A percentile compares a stretch with the other conserved stretches of the same genome.
Evolutionary conservation across 1,140 invertebrate species (phyloP).

Genomic region (Pogonognathellus flavescens): DNA sequence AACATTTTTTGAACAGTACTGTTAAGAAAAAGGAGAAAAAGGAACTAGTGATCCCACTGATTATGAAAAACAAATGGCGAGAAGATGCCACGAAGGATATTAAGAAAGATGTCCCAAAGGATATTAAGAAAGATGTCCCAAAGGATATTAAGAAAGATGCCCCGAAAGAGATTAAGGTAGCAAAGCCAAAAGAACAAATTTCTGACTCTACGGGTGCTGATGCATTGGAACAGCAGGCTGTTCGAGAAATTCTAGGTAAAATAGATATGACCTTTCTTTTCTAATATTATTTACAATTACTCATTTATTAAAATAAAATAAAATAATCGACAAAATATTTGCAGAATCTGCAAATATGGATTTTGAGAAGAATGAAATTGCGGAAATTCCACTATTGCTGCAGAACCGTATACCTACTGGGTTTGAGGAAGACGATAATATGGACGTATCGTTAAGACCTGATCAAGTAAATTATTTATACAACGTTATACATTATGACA

Average conservation of each 20-base stretch:
- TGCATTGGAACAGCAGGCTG: constrained; percentile 68
- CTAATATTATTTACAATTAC: not conserved
- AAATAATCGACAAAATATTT: too few relatives aligned
- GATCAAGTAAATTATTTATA: constrained; percentile 67
- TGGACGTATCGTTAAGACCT: constrained; percentile 71
- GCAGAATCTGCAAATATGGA: constrained; percentile 60
- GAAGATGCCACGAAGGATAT: constrained; percentile 32
- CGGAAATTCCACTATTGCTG: constrained; percentile 70
- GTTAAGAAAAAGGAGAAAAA: constrained; percentile 68
- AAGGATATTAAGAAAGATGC: constrained; percentile 33
- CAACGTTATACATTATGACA: too few relatives aligned
- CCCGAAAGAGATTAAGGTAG: constrained; percentile 63
- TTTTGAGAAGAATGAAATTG: constrained; percentile 60
- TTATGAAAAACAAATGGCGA: constrained; percentile 69
- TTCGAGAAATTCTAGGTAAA: constrained; percentile 69
- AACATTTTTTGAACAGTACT: constrained; percentile 63
- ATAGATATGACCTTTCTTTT: not conserved
- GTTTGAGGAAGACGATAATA: constrained; percentile 72
- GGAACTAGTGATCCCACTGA: constrained; percentile 71
- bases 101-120: constrained; percentile 31
- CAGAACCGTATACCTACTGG: constrained; percentile 72
- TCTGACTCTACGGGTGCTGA: constrained; percentile 38
- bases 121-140: constrained; percentile 37
- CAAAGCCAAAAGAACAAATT: not conserved
- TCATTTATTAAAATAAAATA: too few relatives aligned